Evolutionary conservation across 2,113 vertebrate species (phyloP), one percentile per base, ranked within the genome.

Genomic region (Amphiprion percula): DNA sequence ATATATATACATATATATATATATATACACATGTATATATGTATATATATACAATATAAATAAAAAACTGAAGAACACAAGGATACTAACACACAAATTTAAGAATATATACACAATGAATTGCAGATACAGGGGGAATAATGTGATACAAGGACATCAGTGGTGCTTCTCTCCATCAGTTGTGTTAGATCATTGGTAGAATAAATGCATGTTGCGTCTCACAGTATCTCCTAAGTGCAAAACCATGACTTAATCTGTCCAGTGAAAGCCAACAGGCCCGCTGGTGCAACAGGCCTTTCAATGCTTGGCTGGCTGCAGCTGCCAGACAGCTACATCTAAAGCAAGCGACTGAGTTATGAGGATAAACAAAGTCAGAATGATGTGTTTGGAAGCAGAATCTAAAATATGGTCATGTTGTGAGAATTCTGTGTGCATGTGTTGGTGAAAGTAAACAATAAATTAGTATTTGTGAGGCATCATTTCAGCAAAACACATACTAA

Each of bases 161-260:
- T 68, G 46, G 28, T 61, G 12, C 62, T 54, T 71, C 63, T 69
- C 54, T 49, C 17, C 72, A 21, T 58, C 65, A 33, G 46, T 53
- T 59, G 41, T 44, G n/a, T 75, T 83, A 79, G 53, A 67, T 86
- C 66, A 80, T 65, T 66, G 67, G 39, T 74, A 85, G 65, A 26
- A 77, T 71, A 66, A 71, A 61, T 73, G 65, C 64, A 67, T 26
- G 21, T 41, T 71, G 46, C 53, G 60, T 73, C 67, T 74, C 55
- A 33, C 68, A 49, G 52, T 60, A 54, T 79, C 65, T 88, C 78
- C 61, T 67, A 82, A 79, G 80, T 55, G 55, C 66, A 68, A 78
- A 77, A 50, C n/a, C 67, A 72, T 86, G 80, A 91, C 73, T 50
- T 88, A 80, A 87, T 87, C 28, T 63, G 55, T 60, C 77, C 52